Conservation (phyloP, 2,888 invertebrate species). For the Troides oblongomaculatus region DNA sequence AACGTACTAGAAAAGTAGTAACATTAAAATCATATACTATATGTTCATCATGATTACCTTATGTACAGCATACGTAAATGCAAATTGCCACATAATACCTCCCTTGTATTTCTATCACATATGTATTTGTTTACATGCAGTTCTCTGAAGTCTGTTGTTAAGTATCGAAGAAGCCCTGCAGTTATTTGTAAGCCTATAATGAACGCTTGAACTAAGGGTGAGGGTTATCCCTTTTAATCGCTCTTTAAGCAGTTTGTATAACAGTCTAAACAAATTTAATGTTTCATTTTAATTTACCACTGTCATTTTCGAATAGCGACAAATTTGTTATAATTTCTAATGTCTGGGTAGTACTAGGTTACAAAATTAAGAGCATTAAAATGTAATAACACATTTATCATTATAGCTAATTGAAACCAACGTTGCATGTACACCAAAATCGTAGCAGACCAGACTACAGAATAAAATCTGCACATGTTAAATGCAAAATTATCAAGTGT, state of each 20-base stretch:
- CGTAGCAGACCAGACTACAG: too few relatives aligned
- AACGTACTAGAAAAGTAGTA: neutral
- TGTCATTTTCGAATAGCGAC: neutral
- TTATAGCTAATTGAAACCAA: too few relatives aligned
- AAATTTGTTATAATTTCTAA: too few relatives aligned
- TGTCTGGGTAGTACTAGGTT: too few relatives aligned
- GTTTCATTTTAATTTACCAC: slow-evolving; percentile 1
- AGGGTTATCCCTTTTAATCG: slow-evolving; percentile 25
- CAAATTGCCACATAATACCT: neutral
- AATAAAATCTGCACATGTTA: neutral
- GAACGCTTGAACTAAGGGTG: slow-evolving; percentile 22
- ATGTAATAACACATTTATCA: too few relatives aligned
- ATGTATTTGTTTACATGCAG: slow-evolving; percentile 2
- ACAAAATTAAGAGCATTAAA: too few relatives aligned
- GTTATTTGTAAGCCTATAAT: slow-evolving; percentile 31
- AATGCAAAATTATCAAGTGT: slow-evolving; percentile 5
- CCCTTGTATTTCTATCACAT: neutral
- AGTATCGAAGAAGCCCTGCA: slow-evolving; percentile 41
- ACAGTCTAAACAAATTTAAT: neutral
- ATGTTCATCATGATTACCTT: neutral
- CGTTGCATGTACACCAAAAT: too few relatives aligned
- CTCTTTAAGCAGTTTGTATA: slow-evolving; percentile 18
- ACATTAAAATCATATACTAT: neutral
- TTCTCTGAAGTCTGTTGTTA: slow-evolving; percentile 39
- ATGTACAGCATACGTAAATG: neutral